phyloP scores from a whole-genome alignment of 2,888 invertebrate species.

The Archips crataeganus region DNA sequence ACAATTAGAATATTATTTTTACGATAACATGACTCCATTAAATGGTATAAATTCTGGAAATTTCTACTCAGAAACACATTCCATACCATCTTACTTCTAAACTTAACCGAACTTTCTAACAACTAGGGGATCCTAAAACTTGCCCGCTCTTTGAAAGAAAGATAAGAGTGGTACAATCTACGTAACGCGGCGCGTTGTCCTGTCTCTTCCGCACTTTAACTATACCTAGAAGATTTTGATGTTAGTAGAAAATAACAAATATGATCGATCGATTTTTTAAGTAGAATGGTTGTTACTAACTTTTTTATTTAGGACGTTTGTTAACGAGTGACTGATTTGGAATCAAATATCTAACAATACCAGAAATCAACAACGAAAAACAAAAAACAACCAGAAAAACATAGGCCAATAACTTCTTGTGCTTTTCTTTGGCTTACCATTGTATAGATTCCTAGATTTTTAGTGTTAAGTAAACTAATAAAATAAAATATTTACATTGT shows the following conservation, averaged over 20 bases:
- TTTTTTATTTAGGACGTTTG: background rate
- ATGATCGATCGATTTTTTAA: background rate
- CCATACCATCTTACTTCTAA: constrained; percentile 48
- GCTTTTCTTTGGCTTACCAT: too few species aligned
- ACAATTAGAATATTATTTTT: background rate
- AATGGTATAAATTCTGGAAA: background rate
- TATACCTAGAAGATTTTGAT: background rate
- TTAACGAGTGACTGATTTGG: too few species aligned
- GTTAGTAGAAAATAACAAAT: background rate
- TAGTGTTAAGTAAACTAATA: too few species aligned
- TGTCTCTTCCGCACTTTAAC: background rate
- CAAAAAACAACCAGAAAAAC: too few species aligned
- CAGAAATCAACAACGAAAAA: too few species aligned
- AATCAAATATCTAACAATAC: too few species aligned
- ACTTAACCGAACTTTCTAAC: constrained; percentile 22
- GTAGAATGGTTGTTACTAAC: background rate
- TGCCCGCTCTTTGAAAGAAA: constrained; percentile 44
- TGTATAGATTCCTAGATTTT: too few species aligned
- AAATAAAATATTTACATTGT: too few species aligned
- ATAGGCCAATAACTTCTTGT: too few species aligned
- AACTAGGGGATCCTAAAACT: constrained; percentile 74
- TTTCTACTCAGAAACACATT: constrained; percentile 34
- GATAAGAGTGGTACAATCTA: constrained; percentile 2
- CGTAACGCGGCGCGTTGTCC: background rate
- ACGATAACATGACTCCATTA: background rate